Evolutionary conservation across 2,113 vertebrate species (phyloP), one percentile per base, ranked within the genome.

Genomic region (Nyctibius bracteatus): DNA sequence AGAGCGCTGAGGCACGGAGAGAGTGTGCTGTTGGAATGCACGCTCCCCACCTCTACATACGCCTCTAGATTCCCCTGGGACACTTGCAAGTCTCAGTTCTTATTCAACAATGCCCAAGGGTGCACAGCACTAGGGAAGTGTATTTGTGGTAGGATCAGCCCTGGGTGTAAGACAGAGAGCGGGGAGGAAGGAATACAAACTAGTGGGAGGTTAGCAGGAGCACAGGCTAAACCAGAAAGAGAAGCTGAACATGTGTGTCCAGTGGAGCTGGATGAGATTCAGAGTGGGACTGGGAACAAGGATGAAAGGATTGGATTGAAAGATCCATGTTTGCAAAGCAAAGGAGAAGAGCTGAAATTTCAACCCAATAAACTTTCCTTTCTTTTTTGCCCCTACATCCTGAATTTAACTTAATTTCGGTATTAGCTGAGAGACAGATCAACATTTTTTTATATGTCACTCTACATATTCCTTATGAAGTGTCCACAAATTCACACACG

Each of bases 221-320:
- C 91, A 63, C 83, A 66, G 68, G 83, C 96, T 68, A 13, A 95
- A 95, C 96, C 90, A 92, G 96, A 96, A 89, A 72, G 54, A 59
- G 94, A 49, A 79, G 91, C 65, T 49, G 68, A 95, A 65, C 91
- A 5, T 1, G 84, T 25, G 80, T 21, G 77, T 70, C 89, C 86
- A 75, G 86, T 9, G 66, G 23, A 23, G 51, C 44, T 25, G n/a
- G 77, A 78, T 75, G 72, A 88, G 75, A 81, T 62, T 81, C 92
- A 51, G 86, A 81, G 59, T 62, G 67, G 63, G 31, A 72, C 0
- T 30, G n/a, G 59, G 83, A 86, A 24, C 51, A 23, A 33, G 55
- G 72, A 94, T 67, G 65, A 89, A 95, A 91, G 81, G 43, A 33
- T 4, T 18, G 67, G 27, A 44, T 20, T n/a, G 55, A 20, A 46